phyloP scores from a whole-genome alignment of 2,888 invertebrate genomes.

The Chymomyza fuscimana region DNA sequence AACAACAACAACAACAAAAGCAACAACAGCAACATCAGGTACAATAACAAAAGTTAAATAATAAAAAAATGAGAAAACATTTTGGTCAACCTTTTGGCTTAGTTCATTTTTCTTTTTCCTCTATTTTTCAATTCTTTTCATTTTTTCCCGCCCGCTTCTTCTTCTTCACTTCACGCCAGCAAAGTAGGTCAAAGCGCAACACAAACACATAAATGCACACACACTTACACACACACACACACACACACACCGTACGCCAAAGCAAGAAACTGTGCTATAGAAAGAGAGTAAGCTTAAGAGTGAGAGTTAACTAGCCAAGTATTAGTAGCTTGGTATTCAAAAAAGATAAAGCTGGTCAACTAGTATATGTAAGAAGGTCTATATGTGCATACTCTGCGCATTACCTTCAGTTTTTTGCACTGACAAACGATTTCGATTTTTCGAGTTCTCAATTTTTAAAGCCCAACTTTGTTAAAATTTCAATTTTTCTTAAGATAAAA shows the following conservation, averaged over 20 bases:
- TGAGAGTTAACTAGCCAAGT: neutral
- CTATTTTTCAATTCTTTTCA: neutral
- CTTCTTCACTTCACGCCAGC: constrained; percentile 26
- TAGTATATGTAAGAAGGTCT: too few species aligned
- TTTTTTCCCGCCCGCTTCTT: neutral
- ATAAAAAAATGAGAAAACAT: constrained; percentile 14
- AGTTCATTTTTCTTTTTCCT: neutral
- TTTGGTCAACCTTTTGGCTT: constrained; percentile 50
- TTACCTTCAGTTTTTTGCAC: too few species aligned
- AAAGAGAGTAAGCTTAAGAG: constrained; percentile 1
- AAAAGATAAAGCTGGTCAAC: too few species aligned
- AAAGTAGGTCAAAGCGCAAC: constrained; percentile 58
- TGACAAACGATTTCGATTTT: too few species aligned
- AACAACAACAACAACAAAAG: constrained; percentile 33
- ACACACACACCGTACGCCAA: constrained; percentile 14
- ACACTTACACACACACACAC: constrained; percentile 27
- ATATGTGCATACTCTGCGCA: too few species aligned
- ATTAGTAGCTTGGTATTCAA: constrained; percentile 55
- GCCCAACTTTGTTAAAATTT: too few species aligned
- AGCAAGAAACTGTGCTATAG: neutral
- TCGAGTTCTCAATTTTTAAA: too few species aligned
- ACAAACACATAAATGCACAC: too few species aligned
- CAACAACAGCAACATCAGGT: constrained; percentile 29
- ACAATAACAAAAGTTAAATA: constrained; percentile 20
- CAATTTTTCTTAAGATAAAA: too few species aligned